Evolutionary conservation across 1,140 invertebrate species (phyloP).

Genomic region (Pinna nobilis): DNA sequence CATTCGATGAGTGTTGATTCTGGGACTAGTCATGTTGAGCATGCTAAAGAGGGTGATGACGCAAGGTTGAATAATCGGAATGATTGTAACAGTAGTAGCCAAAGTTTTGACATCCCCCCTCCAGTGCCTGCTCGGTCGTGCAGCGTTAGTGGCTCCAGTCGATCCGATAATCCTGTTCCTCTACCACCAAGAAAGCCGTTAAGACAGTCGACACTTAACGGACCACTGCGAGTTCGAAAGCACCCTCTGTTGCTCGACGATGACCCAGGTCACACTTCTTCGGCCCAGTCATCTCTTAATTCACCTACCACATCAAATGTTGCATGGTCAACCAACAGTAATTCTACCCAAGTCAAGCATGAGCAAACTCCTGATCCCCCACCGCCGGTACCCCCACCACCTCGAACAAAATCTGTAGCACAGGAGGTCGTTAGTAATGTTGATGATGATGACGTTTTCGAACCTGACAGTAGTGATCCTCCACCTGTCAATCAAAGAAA

Average conservation of each 20-base stretch:
- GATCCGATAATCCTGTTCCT: constrained; percentile 74
- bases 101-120: constrained; percentile 37
- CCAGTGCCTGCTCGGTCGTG: constrained; percentile 57
- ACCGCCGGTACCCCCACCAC: constrained; percentile 11
- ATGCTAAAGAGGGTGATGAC: constrained; percentile 34
- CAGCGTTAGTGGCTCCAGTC: constrained; percentile 50
- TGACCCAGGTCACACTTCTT: constrained; percentile 12
- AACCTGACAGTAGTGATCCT: constrained; percentile 28
- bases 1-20: constrained; percentile 57
- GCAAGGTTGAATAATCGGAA: constrained; percentile 11
- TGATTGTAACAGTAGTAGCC: constrained; percentile 16
- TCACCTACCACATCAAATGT: constrained; percentile 23
- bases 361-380: constrained; percentile 29
- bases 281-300: not conserved
- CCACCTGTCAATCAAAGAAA: not conserved
- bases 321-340: constrained; percentile 35
- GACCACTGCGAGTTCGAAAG: constrained; percentile 86
- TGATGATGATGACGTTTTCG: constrained; percentile 44
- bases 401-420: constrained; percentile 11
- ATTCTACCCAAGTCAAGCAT: constrained; percentile 22
- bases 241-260: constrained; percentile 81
- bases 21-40: constrained; percentile 36
- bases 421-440: constrained; percentile 11
- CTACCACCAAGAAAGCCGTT: constrained; percentile 88
- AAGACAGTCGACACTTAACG: constrained; percentile 78